phyloP scores from a whole-genome alignment of 2,888 invertebrate genomes.

The Caenorhabditis angaria region DNA sequence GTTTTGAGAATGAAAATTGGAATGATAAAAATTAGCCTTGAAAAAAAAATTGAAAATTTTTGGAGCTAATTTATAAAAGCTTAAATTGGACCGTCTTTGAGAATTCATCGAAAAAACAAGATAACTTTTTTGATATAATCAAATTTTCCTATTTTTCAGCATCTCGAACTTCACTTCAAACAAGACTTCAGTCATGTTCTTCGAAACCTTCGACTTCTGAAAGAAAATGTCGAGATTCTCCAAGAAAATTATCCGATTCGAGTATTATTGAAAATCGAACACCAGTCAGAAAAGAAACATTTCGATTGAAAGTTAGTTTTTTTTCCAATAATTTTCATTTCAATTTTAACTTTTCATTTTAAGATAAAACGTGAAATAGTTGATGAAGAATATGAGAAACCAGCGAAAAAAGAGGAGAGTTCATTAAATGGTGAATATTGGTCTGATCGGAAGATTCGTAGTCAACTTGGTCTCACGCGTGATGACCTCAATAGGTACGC shows the following conservation, averaged over 20 bases:
- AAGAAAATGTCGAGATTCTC: not conserved
- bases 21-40: too few species aligned
- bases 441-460: conserved; percentile 32
- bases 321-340: too few species aligned
- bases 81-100: too few species aligned
- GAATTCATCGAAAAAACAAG: too few species aligned
- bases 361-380: not conserved
- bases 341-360: not conserved
- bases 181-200: not conserved
- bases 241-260: not conserved
- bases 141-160: not conserved
- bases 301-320: not conserved
- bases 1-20: too few species aligned
- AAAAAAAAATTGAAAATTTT: not conserved
- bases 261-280: not conserved
- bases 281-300: not conserved
- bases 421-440: conserved; percentile 12
- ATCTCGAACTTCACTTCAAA: conserved; percentile 6
- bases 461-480: conserved; percentile 40
- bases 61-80: too few species aligned
- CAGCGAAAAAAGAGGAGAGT: not conserved
- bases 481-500: conserved; percentile 48
- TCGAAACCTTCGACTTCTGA: not conserved
- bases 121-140: too few species aligned
- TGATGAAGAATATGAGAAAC: not conserved